Evolutionary conservation across 1,140 invertebrate species (phyloP).

Genomic region (Drosophila orena): DNA sequence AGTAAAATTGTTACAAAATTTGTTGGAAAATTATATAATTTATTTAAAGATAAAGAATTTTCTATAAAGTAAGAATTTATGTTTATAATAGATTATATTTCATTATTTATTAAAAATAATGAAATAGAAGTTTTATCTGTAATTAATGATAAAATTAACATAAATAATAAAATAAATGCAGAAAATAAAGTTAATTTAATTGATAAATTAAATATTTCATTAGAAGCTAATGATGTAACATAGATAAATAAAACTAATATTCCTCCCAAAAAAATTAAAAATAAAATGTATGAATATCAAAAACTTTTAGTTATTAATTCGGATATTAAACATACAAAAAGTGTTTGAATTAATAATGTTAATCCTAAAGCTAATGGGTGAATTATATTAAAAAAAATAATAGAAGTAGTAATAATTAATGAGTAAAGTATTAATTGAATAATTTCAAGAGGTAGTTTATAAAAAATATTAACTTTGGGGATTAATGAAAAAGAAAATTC

Average conservation of each 20-base stretch:
- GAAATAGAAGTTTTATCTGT: slow-evolving; percentile 31
- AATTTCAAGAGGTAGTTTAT: slow-evolving; percentile 86
- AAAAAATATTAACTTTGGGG: slow-evolving; percentile 87
- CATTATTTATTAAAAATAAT: slow-evolving; percentile 42
- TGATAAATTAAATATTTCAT: slow-evolving; percentile 83
- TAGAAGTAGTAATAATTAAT: slow-evolving; percentile 68
- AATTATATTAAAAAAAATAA: slow-evolving; percentile 84
- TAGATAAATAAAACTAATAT: slow-evolving; percentile 86
- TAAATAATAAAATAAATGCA: slow-evolving; percentile 16
- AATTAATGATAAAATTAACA: slow-evolving; percentile 33
- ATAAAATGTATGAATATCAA: slow-evolving; percentile 57
- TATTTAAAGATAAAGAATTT: slow-evolving; percentile 84
- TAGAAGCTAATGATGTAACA: slow-evolving; percentile 86
- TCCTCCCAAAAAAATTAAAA: slow-evolving; percentile 50
- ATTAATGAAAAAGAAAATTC: slow-evolving; percentile 86
- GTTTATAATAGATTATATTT: slow-evolving; percentile 46
- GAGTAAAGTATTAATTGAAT: slow-evolving; percentile 79
- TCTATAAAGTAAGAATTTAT: slow-evolving; percentile 59
- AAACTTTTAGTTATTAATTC: slow-evolving; percentile 54
- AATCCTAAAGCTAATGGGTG: slow-evolving; percentile 86
- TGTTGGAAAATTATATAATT: slow-evolving; percentile 85
- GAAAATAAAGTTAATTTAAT: slow-evolving; percentile 56
- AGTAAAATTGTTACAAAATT: slow-evolving; percentile 85
- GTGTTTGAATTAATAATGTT: slow-evolving; percentile 85
- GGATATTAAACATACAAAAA: slow-evolving; percentile 66